Evolutionary conservation across 35 echinoderm and acorn worm genomes (phyloP).

Genomic region (Strongylocentrotus purpuratus): DNA sequence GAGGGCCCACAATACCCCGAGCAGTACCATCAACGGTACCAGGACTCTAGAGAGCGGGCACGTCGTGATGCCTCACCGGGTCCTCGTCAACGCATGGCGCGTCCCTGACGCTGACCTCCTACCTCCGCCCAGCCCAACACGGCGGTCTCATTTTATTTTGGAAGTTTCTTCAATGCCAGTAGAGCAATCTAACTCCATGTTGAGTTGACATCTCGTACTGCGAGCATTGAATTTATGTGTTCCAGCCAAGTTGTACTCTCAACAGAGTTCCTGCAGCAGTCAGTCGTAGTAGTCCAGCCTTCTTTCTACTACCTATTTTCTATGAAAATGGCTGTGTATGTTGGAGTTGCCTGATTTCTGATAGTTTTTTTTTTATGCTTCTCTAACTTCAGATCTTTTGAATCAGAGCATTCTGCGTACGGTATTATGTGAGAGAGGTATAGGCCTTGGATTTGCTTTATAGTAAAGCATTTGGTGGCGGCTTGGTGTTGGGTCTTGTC

Average conservation of each 20-base stretch:
- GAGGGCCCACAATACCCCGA: constrained; percentile 70
- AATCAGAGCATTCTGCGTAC: constrained; percentile 29
- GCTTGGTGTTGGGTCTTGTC: neutral
- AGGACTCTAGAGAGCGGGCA: constrained; percentile 65
- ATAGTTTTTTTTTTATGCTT: constrained; percentile 42
- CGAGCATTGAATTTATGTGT: constrained; percentile 58
- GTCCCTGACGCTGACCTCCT: constrained; percentile 64
- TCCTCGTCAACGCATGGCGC: constrained; percentile 56
- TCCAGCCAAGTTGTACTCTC: constrained; percentile 47
- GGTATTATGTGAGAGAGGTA: constrained; percentile 5
- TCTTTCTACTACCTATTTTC: constrained; percentile 51
- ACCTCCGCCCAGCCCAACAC: neutral
- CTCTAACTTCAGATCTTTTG: constrained; percentile 45
- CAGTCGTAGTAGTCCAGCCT: constrained; percentile 22
- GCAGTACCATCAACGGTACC: constrained; percentile 67
- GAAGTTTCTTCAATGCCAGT: constrained; percentile 35
- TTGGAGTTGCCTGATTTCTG: constrained; percentile 35
- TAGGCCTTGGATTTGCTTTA: neutral
- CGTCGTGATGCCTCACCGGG: constrained; percentile 76
- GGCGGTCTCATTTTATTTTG: constrained; percentile 48
- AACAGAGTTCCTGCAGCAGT: constrained; percentile 18
- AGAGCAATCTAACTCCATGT: constrained; percentile 24
- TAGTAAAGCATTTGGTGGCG: neutral
- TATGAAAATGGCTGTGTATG: constrained; percentile 45
- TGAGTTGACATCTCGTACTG: constrained; percentile 33